A percentile compares a stretch with the other conserved stretches of the same genome.
These are phyloP conservation scores for Halictus rubicundus DNA, from an alignment of 1,140 invertebrate species.

Conservation along the genomic window DNA sequence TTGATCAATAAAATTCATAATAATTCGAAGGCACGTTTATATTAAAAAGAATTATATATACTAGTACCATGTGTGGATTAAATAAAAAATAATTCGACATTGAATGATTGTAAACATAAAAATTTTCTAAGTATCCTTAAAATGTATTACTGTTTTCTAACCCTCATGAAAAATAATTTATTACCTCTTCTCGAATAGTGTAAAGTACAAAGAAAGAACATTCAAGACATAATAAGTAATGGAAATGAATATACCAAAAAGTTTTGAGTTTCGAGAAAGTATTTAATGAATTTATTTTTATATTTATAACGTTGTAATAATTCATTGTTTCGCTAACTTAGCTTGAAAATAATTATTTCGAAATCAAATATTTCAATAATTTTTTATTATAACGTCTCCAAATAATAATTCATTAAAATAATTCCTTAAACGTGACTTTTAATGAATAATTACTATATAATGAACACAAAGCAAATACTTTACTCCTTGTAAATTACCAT, in stretches of 20 bases:
- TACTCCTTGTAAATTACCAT: background rate
- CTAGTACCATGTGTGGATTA: background rate
- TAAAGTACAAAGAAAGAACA: background rate
- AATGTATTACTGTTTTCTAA: background rate
- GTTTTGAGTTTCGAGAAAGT: too few species aligned
- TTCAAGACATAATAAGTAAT: background rate
- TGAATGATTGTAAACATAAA: conserved; percentile 7
- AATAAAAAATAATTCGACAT: background rate
- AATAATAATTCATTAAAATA: too few species aligned
- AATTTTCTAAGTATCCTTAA: background rate
- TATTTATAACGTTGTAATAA: too few species aligned
- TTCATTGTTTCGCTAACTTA: background rate
- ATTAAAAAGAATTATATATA: background rate
- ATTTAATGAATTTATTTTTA: too few species aligned
- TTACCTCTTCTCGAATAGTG: background rate
- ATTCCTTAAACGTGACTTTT: too few species aligned
- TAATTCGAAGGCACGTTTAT: conserved; percentile 33
- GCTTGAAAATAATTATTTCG: too few species aligned
- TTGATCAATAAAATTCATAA: conserved; percentile 8
- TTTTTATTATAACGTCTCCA: too few species aligned
- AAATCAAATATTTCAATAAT: too few species aligned
- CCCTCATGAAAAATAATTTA: too few species aligned
- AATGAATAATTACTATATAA: too few species aligned
- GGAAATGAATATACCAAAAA: background rate
- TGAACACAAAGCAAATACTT: background rate